phyloP scores from a whole-genome alignment of 2,888 invertebrate species.

The Nineta flava region DNA sequence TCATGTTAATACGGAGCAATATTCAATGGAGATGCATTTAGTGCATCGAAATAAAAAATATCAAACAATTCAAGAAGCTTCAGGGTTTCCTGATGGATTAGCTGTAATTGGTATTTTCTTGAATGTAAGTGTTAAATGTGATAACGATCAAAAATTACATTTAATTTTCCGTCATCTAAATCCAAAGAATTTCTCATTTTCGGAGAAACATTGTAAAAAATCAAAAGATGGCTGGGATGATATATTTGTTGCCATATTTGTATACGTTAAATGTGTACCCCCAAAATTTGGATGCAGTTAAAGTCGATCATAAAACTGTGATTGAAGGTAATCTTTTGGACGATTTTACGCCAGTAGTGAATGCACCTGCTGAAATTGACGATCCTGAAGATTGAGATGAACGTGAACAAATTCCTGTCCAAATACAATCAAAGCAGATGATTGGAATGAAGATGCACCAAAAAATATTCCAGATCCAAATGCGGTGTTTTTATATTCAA shows the following conservation, averaged over 20 bases:
- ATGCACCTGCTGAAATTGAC: conserved; percentile 87
- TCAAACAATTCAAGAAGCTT: too few species aligned
- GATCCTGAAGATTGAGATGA: conserved; percentile 98
- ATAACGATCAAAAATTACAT: conserved; percentile 83
- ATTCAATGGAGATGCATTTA: too few species aligned
- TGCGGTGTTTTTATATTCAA: too few species aligned
- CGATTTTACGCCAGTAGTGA: conserved; percentile 86
- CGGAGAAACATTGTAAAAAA: conserved; percentile 94
- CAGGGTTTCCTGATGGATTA: too few species aligned
- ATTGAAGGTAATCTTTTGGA: conserved; percentile 76
- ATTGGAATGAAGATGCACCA: conserved; percentile 94
- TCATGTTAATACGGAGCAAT: too few species aligned
- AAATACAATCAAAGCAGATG: conserved; percentile 76
- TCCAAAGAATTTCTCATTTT: conserved; percentile 73
- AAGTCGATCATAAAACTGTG: conserved; percentile 66
- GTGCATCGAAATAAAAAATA: too few species aligned
- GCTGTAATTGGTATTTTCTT: too few species aligned
- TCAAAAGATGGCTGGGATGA: conserved; percentile 72
- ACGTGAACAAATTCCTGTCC: conserved; percentile 77
- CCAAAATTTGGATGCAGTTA: conserved; percentile 66
- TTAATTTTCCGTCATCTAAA: conserved; percentile 92
- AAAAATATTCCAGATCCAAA: conserved; percentile 73
- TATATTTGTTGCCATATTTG: conserved; percentile 75
- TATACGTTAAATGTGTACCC: conserved; percentile 64
- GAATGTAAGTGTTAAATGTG: conserved; percentile 54